Evolutionary conservation across 1,140 invertebrate genomes (phyloP), one percentile per base, ranked within the genome.

Genomic region (Hylyphantes graminicola): DNA sequence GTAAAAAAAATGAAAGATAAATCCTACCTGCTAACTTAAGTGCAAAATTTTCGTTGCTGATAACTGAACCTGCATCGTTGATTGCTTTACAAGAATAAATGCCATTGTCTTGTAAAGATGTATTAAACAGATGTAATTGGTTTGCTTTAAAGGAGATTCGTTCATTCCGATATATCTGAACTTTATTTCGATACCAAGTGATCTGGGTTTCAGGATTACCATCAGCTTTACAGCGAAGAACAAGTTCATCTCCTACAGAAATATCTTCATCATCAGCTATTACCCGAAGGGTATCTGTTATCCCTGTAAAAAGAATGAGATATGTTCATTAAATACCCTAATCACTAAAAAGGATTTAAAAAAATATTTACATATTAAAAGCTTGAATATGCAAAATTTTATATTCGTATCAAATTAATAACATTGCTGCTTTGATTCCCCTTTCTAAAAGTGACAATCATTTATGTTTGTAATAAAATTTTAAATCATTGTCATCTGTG

Each of bases 101-200:
- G 2, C 94, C 94, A 89, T 94, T 94, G 88, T 94, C 94, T 48
- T 91, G 90, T n/a, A 92, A 88, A 10, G 91, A 91, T 0, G 93
- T 91, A 83, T 91, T 89, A 73, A 91, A 92, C 10, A 95, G 90
- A 21, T 93, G 91, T 35, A 95, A 88, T 64, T 92, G 92, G 87
- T 92, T 93, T 82, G 93, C 8, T 78, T 92, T 91, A 70, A 93
- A 89, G 86, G 92, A 91, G 19, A 94, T 89, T 50, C 91, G 91
- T 35, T 92, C 91, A 81, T 90, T 91, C 87, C 90, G 92, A 82
- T 90, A 90, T 53, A 95, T 85, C 78, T 92, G 92, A 86, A 91
- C 91, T 72, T 90, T 92, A 87, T 95, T 95, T 75, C 93, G 92
- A 90, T 93, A 94, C 94, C 94, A 96, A 87, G 94, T 92, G 87